Evolutionary conservation across 1,140 invertebrate species (phyloP).

Genomic region (Formica selysi): DNA sequence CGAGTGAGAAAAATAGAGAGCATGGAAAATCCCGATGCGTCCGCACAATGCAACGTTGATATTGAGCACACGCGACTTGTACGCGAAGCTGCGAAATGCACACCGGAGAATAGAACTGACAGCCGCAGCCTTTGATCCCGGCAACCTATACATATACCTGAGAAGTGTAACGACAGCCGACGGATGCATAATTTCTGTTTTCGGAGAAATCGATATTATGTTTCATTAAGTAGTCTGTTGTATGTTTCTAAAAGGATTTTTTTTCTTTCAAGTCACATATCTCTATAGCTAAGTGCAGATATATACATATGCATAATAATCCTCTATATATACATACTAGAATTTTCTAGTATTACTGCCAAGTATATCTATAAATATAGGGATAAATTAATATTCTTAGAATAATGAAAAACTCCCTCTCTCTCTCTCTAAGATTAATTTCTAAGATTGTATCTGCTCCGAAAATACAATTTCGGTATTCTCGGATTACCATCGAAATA

Average conservation of each 20-base stretch:
- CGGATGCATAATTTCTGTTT: slow-evolving; percentile 49
- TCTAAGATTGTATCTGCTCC: slow-evolving; percentile 7
- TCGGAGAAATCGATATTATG: slow-evolving; percentile 28
- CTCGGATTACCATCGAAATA: slow-evolving; percentile 31
- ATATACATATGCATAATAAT: not conserved
- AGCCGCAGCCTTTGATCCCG: slow-evolving; percentile 62
- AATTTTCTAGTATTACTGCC: not conserved
- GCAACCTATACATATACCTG: slow-evolving; percentile 43
- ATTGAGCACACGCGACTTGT: slow-evolving; percentile 73
- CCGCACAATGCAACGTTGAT: slow-evolving; percentile 80
- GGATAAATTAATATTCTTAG: too few species aligned
- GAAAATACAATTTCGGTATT: slow-evolving; percentile 9
- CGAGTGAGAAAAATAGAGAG: slow-evolving; percentile 22
- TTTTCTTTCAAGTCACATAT: not conserved
- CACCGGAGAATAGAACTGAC: slow-evolving; percentile 64
- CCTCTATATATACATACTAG: not conserved
- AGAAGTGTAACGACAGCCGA: slow-evolving; percentile 47
- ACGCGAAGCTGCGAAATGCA: slow-evolving; percentile 69
- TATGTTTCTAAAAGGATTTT: not conserved
- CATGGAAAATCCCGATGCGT: slow-evolving; percentile 51
- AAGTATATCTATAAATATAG: too few species aligned
- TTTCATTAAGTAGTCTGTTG: not conserved
- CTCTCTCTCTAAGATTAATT: slow-evolving; percentile 10
- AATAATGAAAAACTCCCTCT: not conserved
- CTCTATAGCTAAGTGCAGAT: not conserved